Percentiles rank a stretch among this genome's conserved stretches.
These are phyloP conservation scores for Chloebia gouldiae DNA, from an alignment of 2,113 vertebrate species.

Conservation along the genomic window DNA sequence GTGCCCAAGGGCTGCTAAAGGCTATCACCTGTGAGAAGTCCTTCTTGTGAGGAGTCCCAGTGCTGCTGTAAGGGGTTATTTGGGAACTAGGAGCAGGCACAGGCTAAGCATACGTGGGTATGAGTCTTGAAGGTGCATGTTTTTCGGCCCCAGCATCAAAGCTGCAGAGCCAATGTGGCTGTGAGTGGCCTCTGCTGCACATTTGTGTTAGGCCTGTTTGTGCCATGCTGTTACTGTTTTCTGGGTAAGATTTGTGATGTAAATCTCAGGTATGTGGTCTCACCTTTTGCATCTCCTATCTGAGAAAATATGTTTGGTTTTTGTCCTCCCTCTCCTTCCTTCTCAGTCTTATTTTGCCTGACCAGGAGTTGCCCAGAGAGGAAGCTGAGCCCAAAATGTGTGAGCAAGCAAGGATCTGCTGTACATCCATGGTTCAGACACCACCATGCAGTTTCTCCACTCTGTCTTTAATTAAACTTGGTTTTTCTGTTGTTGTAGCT, in stretches of 20 bases:
- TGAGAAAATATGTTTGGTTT: neutral
- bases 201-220: neutral
- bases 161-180: neutral
- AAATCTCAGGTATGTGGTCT: neutral
- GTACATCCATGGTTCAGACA: slow-evolving; percentile 30
- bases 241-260: neutral
- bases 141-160: neutral
- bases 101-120: rapidly evolving
- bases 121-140: neutral
- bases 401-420: neutral
- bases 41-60: neutral
- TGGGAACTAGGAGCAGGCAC: neutral
- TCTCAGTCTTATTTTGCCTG: neutral
- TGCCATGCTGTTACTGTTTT: neutral
- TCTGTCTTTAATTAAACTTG: slow-evolving; percentile 80
- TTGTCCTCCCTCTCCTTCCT: neutral
- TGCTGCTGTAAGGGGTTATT: neutral
- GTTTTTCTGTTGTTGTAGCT: slow-evolving; percentile 75
- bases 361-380: neutral
- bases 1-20: neutral
- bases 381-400: slow-evolving; percentile 15
- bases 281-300: neutral
- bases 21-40: neutral
- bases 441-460: slow-evolving; percentile 41
- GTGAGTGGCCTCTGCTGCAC: neutral